Conservation (phyloP, 2,888 invertebrate genomes). For the Euplagia quadripunctaria region DNA sequence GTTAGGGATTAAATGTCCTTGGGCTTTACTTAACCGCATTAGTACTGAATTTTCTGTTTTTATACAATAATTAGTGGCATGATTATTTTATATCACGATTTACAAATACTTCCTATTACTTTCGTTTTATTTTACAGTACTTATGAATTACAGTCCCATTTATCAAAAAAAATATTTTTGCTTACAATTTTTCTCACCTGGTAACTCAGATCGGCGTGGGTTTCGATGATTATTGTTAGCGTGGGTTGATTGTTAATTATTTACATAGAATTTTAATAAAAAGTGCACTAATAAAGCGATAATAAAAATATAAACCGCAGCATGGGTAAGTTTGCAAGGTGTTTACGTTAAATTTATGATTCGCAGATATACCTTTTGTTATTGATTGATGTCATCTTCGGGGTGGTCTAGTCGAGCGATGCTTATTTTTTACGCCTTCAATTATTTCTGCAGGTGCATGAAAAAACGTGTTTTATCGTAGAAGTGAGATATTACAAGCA, state of each 20-base stretch:
- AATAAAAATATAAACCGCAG: slow-evolving; percentile 51
- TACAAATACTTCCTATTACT: background rate
- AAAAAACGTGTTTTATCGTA: slow-evolving; percentile 40
- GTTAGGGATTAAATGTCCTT: no score
- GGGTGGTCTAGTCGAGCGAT: slow-evolving; percentile 65
- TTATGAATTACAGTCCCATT: background rate
- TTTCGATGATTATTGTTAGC: slow-evolving; percentile 77
- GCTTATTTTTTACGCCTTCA: slow-evolving; percentile 60
- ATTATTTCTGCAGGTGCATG: slow-evolving; percentile 62
- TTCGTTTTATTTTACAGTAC: background rate
- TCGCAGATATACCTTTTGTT: slow-evolving; percentile 62
- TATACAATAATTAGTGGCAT: no score
- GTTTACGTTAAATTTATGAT: slow-evolving; percentile 32
- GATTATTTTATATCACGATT: no score
- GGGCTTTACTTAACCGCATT: no score
- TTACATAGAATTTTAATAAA: slow-evolving; percentile 52
- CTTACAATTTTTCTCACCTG: slow-evolving; percentile 48
- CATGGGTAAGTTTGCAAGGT: slow-evolving; percentile 68
- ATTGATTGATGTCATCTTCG: slow-evolving; percentile 76
- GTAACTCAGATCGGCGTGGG: slow-evolving; percentile 84
- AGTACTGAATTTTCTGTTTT: no score
- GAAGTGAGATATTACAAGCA: slow-evolving; percentile 37
- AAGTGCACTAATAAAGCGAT: slow-evolving; percentile 50
- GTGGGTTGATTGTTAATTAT: slow-evolving; percentile 76
- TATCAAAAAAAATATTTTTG: background rate